phyloP scores from a whole-genome alignment of 2,797 vertebrate species.

The Coccyzus lansbergi region DNA sequence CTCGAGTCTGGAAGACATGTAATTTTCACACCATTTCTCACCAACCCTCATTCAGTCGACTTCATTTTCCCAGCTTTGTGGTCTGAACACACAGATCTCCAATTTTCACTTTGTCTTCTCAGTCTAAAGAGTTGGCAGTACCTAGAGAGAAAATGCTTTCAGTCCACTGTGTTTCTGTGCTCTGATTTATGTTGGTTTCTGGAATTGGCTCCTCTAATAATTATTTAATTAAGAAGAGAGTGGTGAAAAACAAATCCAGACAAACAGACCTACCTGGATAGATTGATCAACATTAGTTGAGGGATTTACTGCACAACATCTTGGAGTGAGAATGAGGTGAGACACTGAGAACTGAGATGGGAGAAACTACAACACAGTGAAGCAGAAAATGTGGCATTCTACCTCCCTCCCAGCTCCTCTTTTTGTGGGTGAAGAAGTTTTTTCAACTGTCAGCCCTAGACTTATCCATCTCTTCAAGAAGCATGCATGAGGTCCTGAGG shows the following conservation, averaged over 20 bases:
- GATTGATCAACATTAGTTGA: background rate
- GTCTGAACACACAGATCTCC: constrained; percentile 42
- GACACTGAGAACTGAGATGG: background rate
- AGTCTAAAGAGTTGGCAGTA: background rate
- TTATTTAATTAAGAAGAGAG: background rate
- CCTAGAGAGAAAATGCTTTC: background rate
- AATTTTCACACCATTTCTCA: constrained; percentile 69
- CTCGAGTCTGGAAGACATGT: constrained; percentile 37
- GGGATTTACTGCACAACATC: background rate
- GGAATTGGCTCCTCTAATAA: background rate
- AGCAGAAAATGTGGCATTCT: background rate
- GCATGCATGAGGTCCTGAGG: too few species aligned
- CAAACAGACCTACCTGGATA: background rate
- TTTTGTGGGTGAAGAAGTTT: background rate
- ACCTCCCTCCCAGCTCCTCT: background rate
- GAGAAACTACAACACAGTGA: background rate
- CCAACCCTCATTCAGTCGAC: constrained; percentile 27
- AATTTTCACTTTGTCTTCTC: constrained; percentile 28
- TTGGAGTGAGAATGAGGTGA: background rate
- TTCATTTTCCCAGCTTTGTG: constrained; percentile 28
- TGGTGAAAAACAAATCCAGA: background rate
- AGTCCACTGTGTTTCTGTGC: background rate
- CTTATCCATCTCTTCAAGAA: background rate
- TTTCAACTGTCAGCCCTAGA: background rate
- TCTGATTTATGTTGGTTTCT: background rate